These are phyloP conservation scores for Pogona vitticeps DNA, from an alignment of 2,113 vertebrate genomes.

Conservation along the genomic window DNA sequence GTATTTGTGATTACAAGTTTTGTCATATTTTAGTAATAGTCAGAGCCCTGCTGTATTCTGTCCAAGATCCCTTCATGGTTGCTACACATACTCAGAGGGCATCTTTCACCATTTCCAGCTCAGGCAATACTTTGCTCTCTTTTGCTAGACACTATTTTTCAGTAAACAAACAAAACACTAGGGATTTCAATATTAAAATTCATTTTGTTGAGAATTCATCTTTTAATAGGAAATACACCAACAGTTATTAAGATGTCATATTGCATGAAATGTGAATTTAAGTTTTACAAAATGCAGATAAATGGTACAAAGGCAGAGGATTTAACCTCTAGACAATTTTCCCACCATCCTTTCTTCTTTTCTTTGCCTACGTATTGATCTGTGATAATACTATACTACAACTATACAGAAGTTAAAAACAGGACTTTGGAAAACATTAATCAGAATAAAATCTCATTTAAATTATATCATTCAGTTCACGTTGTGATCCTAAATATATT, in stretches of 20 bases:
- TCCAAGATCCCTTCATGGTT: not conserved
- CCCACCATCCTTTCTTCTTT: too few species aligned
- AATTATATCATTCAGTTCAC: too few species aligned
- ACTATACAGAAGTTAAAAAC: too few species aligned
- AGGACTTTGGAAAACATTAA: too few species aligned
- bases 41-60: not conserved
- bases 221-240: not conserved
- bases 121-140: not conserved
- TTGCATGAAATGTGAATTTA: not conserved
- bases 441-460: too few species aligned
- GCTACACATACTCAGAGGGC: not conserved
- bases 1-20: not conserved
- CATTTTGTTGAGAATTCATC: not conserved
- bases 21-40: not conserved
- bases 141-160: not conserved
- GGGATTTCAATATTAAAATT: not conserved
- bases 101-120: not conserved
- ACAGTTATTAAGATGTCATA: not conserved
- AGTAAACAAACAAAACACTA: not conserved
- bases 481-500: too few species aligned
- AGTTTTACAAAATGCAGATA: not conserved
- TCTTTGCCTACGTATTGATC: too few species aligned
- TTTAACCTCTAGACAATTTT: too few species aligned
- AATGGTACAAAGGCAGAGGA: not conserved
- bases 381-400: too few species aligned